Evolutionary conservation across 2,888 invertebrate genomes (phyloP).

Genomic region (Lomographa bimaculata): DNA sequence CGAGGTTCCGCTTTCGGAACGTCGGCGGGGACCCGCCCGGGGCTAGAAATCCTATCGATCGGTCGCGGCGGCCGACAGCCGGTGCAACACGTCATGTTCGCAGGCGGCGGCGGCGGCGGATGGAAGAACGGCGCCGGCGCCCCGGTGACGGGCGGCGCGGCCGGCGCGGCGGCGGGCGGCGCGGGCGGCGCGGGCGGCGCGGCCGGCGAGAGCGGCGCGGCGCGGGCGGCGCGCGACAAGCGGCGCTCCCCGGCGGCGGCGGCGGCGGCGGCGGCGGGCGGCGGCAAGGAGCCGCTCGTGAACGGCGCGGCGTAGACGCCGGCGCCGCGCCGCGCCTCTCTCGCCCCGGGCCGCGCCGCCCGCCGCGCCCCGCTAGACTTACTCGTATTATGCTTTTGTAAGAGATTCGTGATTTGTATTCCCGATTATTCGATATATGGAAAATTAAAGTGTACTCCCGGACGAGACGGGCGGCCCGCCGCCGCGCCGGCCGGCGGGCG

Average conservation of each 20-base stretch:
- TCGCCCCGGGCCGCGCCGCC: conserved; percentile 21
- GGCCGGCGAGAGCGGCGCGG: conserved; percentile 22
- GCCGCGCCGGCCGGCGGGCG: conserved; percentile 25
- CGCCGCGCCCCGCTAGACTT: conserved; percentile 52
- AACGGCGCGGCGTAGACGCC: conserved; percentile 84
- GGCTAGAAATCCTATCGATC: too few species aligned
- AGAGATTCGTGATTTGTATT: conserved; percentile 83
- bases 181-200: conserved; percentile 38
- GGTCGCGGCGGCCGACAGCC: conserved; percentile 20
- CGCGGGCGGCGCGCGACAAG: conserved; percentile 40
- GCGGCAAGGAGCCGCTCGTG: conserved; percentile 80
- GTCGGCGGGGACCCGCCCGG: too few species aligned
- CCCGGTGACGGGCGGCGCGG: conserved; percentile 23
- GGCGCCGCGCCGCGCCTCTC: conserved; percentile 20
- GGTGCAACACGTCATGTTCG: conserved; percentile 22
- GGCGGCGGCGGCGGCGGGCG: conserved; percentile 75
- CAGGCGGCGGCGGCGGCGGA: conserved; percentile 47
- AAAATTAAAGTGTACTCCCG: conserved; percentile 76
- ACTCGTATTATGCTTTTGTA: conserved; percentile 81
- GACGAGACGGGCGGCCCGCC: conserved; percentile 60
- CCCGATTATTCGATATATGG: conserved; percentile 78
- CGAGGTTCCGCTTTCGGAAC: too few species aligned
- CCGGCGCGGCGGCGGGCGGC: conserved; percentile 42
- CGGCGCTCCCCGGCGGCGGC: conserved; percentile 56
- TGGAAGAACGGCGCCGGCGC: conserved; percentile 29